phyloP scores from a whole-genome alignment of 30 jellyfish, hydroid and myxozoan species.

The Kudoa iwatai region DNA sequence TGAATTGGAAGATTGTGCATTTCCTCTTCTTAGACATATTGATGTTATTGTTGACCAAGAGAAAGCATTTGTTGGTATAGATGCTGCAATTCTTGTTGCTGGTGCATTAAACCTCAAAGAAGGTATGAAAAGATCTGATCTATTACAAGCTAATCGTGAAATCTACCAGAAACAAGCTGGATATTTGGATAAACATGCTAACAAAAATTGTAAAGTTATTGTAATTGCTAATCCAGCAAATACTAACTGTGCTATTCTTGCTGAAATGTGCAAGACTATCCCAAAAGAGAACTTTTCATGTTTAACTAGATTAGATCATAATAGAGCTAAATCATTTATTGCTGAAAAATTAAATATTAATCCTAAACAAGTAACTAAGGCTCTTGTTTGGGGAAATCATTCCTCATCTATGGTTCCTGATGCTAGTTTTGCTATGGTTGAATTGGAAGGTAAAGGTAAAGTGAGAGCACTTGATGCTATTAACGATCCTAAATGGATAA shows the following conservation, averaged over 20 bases:
- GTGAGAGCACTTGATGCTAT: slow-evolving; percentile 2
- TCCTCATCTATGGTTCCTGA: slow-evolving; percentile 5
- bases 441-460: neutral
- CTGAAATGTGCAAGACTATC: slow-evolving; percentile 3
- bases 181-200: slow-evolving; percentile 5
- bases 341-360: slow-evolving; percentile 20
- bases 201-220: slow-evolving; percentile 7
- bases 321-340: slow-evolving; percentile 16
- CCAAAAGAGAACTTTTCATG: slow-evolving; percentile 8
- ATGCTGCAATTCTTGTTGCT: slow-evolving; percentile 8
- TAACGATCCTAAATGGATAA: neutral
- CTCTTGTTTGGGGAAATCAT: slow-evolving; percentile 31
- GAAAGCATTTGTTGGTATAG: slow-evolving; percentile 18
- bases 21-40: slow-evolving; percentile 6
- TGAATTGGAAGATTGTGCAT: slow-evolving; percentile 61
- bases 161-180: slow-evolving; percentile 5
- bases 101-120: slow-evolving; percentile 1
- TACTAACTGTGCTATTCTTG: slow-evolving; percentile 5
- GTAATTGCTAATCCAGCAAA: slow-evolving; percentile 21
- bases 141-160: slow-evolving; percentile 2
- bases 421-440: slow-evolving; percentile 6
- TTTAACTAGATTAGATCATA: slow-evolving; percentile 22
- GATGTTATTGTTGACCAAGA: slow-evolving; percentile 3
- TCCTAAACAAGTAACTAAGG: slow-evolving; percentile 11
- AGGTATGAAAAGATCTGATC: slow-evolving; percentile 1